phyloP scores from a whole-genome alignment of 2,113 vertebrate species.

The Rhegmatorhina hoffmannsi region DNA sequence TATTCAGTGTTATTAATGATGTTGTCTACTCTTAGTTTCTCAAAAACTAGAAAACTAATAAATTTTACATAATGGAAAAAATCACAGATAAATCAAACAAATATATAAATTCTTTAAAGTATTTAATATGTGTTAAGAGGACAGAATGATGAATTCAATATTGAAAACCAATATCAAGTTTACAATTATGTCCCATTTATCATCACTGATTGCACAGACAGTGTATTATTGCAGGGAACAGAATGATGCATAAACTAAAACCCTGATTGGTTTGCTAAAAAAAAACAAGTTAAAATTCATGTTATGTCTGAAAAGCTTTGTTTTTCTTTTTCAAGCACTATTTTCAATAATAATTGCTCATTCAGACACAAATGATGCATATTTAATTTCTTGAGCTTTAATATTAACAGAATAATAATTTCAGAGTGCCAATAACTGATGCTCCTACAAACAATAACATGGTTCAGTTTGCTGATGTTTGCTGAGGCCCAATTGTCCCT shows the following conservation, averaged over 20 bases:
- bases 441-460: neutral
- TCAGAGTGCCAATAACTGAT: neutral
- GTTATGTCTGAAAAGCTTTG: conserved; percentile 64
- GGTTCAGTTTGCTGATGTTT: neutral
- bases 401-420: conserved; percentile 33
- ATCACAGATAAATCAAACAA: conserved; percentile 77
- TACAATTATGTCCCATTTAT: conserved; percentile 82
- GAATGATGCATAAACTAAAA: conserved; percentile 74
- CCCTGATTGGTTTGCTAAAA: conserved; percentile 66
- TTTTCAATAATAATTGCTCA: conserved; percentile 70
- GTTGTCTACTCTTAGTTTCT: conserved; percentile 73
- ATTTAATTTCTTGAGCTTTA: conserved; percentile 68
- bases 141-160: conserved; percentile 85
- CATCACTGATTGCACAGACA: conserved; percentile 76
- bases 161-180: conserved; percentile 85
- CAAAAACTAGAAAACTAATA: conserved; percentile 81
- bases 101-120: conserved; percentile 82
- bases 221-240: conserved; percentile 58
- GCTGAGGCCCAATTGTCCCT: neutral
- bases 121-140: conserved; percentile 86
- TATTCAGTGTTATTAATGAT: conserved; percentile 81
- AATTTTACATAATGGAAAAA: conserved; percentile 80
- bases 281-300: conserved; percentile 62
- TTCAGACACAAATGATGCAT: conserved; percentile 72
- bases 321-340: conserved; percentile 66